Conservation (phyloP, 2,888 invertebrate species). For the Cataglyphis albicans region DNA sequence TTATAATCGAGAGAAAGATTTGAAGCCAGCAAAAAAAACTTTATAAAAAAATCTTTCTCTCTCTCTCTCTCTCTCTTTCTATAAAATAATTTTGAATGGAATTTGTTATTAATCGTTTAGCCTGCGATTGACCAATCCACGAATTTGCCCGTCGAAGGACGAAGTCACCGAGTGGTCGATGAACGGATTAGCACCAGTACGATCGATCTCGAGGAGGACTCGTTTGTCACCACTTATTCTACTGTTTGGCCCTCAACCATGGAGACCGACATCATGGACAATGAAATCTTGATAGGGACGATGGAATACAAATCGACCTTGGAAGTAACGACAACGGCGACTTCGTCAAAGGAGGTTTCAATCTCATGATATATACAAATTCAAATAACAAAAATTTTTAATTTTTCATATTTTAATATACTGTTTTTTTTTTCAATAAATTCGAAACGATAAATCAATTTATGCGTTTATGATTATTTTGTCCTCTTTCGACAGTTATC, state of each 20-base stretch:
- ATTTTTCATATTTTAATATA: constrained; percentile 14
- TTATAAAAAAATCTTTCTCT: background rate
- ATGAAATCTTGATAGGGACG: constrained; percentile 82
- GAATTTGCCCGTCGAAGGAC: constrained; percentile 79
- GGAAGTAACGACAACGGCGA: constrained; percentile 69
- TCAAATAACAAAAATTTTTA: background rate
- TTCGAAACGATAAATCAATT: background rate
- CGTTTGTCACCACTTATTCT: constrained; percentile 69
- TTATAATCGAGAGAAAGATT: background rate
- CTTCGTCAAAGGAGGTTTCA: constrained; percentile 39
- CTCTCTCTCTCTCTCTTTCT: background rate
- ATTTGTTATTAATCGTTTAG: constrained; percentile 64
- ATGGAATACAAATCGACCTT: constrained; percentile 76
- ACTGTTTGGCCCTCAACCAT: constrained; percentile 69
- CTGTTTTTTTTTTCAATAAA: background rate
- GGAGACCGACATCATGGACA: constrained; percentile 82
- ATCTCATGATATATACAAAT: constrained; percentile 19
- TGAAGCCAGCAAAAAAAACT: constrained; percentile 2
- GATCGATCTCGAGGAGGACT: constrained; percentile 61
- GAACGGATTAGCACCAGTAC: constrained; percentile 71
- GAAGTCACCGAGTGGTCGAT: constrained; percentile 81
- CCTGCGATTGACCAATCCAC: constrained; percentile 74
- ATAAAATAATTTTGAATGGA: background rate
- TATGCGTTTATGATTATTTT: constrained; percentile 23
- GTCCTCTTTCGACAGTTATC: constrained; percentile 54